Evolutionary conservation across 2,797 vertebrate species (phyloP), one percentile per base, ranked within the genome.

Genomic region (Falco cherrug): DNA sequence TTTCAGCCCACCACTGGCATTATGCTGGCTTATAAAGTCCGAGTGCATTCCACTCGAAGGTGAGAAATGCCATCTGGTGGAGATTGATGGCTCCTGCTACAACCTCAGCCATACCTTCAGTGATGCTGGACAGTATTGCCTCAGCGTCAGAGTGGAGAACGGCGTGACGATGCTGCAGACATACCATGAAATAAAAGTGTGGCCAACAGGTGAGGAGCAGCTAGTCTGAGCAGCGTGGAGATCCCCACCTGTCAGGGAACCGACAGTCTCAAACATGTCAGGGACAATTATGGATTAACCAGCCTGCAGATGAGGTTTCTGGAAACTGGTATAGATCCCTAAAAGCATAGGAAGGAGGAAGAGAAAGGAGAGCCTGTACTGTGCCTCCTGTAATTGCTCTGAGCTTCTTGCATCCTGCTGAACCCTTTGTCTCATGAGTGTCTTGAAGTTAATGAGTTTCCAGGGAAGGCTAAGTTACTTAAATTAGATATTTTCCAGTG

Each of bases 1-100:
- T 89, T 37, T 13, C 89, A 99, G 99, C 94, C 98, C 98, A 2
- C 99, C 99, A 0, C 97, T 99, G 82, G 98, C 97, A 3, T 88
- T 99, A n/a, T 99, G 99, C 97, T 99, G 99, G 99, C 98, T 97
- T 16, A 98, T 99, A 75, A 98, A 99, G 91, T 68, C 97, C 0
- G 98, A 98, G 74, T 99, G 99, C 53, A 84, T 97, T 26, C 97
- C 97, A 0, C 97, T 98, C 8, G 67, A 79, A 59, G 95, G 84
- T 9, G 96, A 95, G 5, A 97, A 98, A 54, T 99, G 99, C 97
- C 98, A 98, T 7, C 97, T 98, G 8, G 98, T 98, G 95, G 97
- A 96, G 22, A 84, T 99, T 86, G 97, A 98, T 3, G 97, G 96
- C 33, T 98, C 98, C 17, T 98, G 95, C 19, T 98, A 99, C 96